Percentiles rank a stretch among this genome's conserved stretches.
phyloP scores from a whole-genome alignment of 1,140 invertebrate species.

The Leptonema lineaticorne region DNA sequence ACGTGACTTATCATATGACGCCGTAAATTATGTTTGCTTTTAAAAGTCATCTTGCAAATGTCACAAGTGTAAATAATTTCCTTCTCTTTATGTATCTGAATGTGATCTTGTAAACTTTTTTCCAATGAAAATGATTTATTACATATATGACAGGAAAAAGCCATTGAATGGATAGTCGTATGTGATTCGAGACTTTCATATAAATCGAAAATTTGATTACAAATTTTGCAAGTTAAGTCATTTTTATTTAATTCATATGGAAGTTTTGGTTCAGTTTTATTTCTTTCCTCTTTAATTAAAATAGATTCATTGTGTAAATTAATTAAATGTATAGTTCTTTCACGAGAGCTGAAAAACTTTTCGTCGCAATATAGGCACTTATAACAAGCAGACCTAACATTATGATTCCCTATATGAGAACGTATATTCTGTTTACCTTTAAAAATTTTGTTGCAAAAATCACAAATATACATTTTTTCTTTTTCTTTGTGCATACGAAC shows the following conservation, averaged over 20 bases:
- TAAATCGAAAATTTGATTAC: slow-evolving; percentile 38
- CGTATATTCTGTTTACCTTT: too few species aligned
- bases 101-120: slow-evolving; percentile 45
- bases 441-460: slow-evolving; percentile 35
- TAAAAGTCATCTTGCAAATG: not conserved
- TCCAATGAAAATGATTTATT: slow-evolving; percentile 49
- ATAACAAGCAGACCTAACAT: too few species aligned
- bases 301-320: too few species aligned
- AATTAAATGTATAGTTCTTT: too few species aligned
- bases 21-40: not conserved
- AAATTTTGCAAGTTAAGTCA: slow-evolving; percentile 35
- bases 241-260: slow-evolving; percentile 31
- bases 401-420: too few species aligned
- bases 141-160: slow-evolving; percentile 52
- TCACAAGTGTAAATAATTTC: not conserved
- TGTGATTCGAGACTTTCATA: slow-evolving; percentile 33
- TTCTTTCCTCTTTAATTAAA: too few species aligned
- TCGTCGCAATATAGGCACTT: too few species aligned
- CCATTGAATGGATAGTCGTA: slow-evolving; percentile 36
- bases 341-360: too few species aligned
- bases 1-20: slow-evolving; percentile 22
- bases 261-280: too few species aligned
- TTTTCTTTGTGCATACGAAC: not conserved
- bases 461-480: slow-evolving; percentile 16
- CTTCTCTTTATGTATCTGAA: slow-evolving; percentile 66